phyloP scores from a whole-genome alignment of 2,113 vertebrate genomes.

The Fregetta grallaria region DNA sequence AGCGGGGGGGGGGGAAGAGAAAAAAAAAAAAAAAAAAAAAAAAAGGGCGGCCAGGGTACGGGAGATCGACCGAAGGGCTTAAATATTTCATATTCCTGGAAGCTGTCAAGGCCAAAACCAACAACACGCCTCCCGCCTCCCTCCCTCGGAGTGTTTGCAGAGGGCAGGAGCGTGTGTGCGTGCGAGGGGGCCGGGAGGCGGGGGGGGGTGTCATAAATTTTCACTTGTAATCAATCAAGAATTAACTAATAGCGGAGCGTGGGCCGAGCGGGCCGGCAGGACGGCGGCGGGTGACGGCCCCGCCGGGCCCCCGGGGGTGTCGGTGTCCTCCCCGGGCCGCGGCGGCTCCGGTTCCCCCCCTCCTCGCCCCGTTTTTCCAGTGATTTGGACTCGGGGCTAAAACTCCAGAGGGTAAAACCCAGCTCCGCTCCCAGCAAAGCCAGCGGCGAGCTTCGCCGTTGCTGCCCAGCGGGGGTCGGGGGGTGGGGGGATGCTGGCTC shows the following conservation, averaged over 20 bases:
- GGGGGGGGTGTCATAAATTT: background rate
- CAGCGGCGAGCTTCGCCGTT: background rate
- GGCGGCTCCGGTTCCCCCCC: background rate
- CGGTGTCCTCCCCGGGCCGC: background rate
- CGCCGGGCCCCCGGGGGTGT: background rate
- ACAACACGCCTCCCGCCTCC: slow-evolving; percentile 22
- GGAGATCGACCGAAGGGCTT: background rate
- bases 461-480: background rate
- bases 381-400: background rate
- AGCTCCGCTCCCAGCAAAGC: background rate
- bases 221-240: slow-evolving; percentile 49
- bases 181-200: background rate
- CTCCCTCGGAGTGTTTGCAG: slow-evolving; percentile 18
- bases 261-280: background rate
- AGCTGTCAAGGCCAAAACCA: slow-evolving; percentile 56
- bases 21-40: no score
- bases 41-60: background rate
- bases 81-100: slow-evolving; percentile 55
- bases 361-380: background rate
- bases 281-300: background rate
- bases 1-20: background rate
- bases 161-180: slow-evolving; percentile 26
- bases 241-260: slow-evolving; percentile 39
- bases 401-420: background rate
- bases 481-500: no score